phyloP scores from a whole-genome alignment of 2,113 vertebrate species.

The Bucco capensis region DNA sequence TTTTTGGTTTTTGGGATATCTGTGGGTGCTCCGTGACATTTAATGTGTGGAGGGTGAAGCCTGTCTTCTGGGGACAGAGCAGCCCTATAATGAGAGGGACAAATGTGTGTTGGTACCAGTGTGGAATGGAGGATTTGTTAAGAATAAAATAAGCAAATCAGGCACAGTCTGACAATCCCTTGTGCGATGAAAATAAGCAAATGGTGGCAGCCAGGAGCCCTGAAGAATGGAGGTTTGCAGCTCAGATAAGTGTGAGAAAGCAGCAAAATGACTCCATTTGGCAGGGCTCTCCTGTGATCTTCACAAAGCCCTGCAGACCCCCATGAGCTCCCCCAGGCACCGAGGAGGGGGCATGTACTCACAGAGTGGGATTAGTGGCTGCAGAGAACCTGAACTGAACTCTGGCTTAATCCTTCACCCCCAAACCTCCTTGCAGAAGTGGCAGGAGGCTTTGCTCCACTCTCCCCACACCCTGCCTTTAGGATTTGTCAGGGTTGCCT shows the following conservation, averaged over 20 bases:
- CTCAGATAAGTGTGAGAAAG: neutral
- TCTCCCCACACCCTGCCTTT: neutral
- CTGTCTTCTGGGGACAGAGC: neutral
- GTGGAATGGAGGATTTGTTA: neutral
- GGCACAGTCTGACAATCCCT: too few species aligned
- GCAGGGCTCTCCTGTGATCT: neutral
- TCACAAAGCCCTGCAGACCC: neutral
- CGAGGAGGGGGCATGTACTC: rapidly evolving
- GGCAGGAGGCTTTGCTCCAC: neutral
- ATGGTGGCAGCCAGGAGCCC: neutral
- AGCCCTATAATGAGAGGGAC: neutral
- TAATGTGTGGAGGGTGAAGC: neutral
- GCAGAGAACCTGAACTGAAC: neutral
- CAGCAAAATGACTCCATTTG: neutral
- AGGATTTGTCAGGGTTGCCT: neutral
- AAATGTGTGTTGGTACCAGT: rapidly evolving
- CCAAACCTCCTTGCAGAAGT: neutral
- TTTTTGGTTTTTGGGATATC: neutral
- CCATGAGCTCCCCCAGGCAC: neutral
- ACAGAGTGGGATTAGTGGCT: neutral
- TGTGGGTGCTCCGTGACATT: rapidly evolving
- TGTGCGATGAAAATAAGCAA: neutral
- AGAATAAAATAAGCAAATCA: neutral
- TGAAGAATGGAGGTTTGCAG: neutral
- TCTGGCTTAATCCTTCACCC: neutral